Evolutionary conservation across 2,113 vertebrate species (phyloP), one percentile per base, ranked within the genome.

Genomic region (Oenanthe melanoleuca): DNA sequence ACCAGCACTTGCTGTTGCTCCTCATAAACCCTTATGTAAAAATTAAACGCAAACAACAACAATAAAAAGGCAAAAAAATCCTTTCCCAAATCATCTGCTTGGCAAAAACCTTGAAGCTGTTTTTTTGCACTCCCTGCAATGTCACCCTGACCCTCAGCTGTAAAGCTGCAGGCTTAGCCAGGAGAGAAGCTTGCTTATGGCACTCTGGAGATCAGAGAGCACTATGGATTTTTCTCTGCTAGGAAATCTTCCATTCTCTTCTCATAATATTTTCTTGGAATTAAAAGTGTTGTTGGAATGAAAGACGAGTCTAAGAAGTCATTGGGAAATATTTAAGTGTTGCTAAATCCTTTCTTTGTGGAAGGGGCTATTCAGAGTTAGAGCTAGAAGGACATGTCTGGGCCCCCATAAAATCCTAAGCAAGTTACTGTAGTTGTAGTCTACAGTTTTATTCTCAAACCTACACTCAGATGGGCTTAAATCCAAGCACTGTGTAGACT

Each of bases 31-130:
- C 13, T 23, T 28, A 20, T 5, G 7, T 5, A 21, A 75, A 53
- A 20, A 20, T 13, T 11, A 47, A 45, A 24, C 3, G 26, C 14
- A 11, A 20, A 37, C 11, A 40, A 25, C 7, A 44, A 11, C 14
- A 42, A n/a, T 1, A 21, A 16, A 42, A 28, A 28, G 11, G 6
- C 4, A n/a, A 33, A 18, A 40, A 40, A 23, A 2, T 1, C 5
- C 11, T 42, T 66, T 72, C 28, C 19, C 3, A 33, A 83, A 40
- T 55, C 8, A 3, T 13, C 7, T 38, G 3, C 14, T 65, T 80
- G 17, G 4, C 14, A 40, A 34, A 28, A 34, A 31, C 7, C 42
- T 50, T 73, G n/a, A 40, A 72, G 16, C 10, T 11, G 2, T 28
- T 71, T 40, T 45, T 49, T 80, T 80, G 14, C 16, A 2, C 8